Evolutionary conservation across 2,888 invertebrate genomes (phyloP).

Genomic region (Thymelicus lineola): DNA sequence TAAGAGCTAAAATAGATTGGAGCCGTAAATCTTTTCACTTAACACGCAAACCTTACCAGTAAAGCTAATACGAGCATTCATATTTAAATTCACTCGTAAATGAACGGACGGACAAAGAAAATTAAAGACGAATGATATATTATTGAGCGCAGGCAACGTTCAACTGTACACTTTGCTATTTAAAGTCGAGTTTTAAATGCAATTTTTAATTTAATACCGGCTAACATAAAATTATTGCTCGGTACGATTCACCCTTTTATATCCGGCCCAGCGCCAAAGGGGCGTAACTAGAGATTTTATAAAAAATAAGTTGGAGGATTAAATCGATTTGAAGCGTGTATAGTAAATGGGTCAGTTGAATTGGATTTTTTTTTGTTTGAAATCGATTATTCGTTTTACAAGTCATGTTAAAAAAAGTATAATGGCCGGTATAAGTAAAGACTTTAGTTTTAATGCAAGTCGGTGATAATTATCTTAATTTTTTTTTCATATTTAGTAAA

Average conservation of each 20-base stretch:
- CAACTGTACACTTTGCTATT: neutral
- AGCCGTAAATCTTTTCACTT: slow-evolving; percentile 35
- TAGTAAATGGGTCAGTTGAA: slow-evolving; percentile 3
- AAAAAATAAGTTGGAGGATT: slow-evolving; percentile 33
- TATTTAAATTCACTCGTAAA: slow-evolving; percentile 46
- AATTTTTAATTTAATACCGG: slow-evolving; percentile 23
- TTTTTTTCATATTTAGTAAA: too few relatives aligned
- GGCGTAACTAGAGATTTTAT: slow-evolving; percentile 37
- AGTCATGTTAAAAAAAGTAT: too few relatives aligned
- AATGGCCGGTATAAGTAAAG: too few relatives aligned
- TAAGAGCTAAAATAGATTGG: slow-evolving; percentile 15
- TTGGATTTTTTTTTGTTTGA: slow-evolving; percentile 15
- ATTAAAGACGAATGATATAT: slow-evolving; percentile 42
- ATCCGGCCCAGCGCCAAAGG: slow-evolving; percentile 31
- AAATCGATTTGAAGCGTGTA: slow-evolving; percentile 28
- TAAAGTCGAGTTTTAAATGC: slow-evolving; percentile 38
- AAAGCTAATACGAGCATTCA: slow-evolving; percentile 50
- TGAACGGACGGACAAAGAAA: slow-evolving; percentile 44
- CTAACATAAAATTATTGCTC: slow-evolving; percentile 32
- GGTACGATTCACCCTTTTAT: slow-evolving; percentile 40
- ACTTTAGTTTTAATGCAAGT: too few relatives aligned
- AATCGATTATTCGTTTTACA: too few relatives aligned
- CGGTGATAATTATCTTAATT: too few relatives aligned
- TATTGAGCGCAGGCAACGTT: slow-evolving; percentile 8
- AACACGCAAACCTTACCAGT: slow-evolving; percentile 46